Evolutionary conservation across 1,140 invertebrate species (phyloP).

Genomic region (Macrocentrus cingulum): DNA sequence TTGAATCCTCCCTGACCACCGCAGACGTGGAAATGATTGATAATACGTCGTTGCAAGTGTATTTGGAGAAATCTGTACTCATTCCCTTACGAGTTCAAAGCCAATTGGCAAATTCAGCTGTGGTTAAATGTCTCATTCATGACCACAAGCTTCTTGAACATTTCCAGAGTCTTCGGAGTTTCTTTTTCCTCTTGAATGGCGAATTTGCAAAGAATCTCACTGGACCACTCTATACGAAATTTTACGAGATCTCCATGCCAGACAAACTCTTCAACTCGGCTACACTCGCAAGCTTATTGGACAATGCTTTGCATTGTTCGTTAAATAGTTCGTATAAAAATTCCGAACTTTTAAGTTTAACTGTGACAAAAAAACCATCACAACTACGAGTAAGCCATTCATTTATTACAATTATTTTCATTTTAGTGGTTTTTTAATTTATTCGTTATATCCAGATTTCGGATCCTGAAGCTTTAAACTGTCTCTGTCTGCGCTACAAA

Average conservation of each 20-base stretch:
- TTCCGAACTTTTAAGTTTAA: slow-evolving; percentile 47
- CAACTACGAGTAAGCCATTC: slow-evolving; percentile 41
- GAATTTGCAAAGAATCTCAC: slow-evolving; percentile 73
- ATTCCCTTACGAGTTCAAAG: slow-evolving; percentile 69
- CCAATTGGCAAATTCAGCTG: slow-evolving; percentile 69
- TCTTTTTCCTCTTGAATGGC: slow-evolving; percentile 75
- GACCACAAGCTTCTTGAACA: slow-evolving; percentile 70
- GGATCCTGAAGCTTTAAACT: slow-evolving; percentile 66
- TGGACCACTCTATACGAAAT: slow-evolving; percentile 65
- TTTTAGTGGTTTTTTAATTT: slow-evolving; percentile 4
- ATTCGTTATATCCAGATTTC: slow-evolving; percentile 39
- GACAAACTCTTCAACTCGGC: slow-evolving; percentile 69
- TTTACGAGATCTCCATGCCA: slow-evolving; percentile 65
- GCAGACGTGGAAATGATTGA: slow-evolving; percentile 52
- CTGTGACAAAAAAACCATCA: slow-evolving; percentile 40
- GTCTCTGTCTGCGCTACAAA: slow-evolving; percentile 69
- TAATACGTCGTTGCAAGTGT: slow-evolving; percentile 62
- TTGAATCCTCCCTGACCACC: slow-evolving; percentile 39
- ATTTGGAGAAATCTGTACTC: slow-evolving; percentile 68
- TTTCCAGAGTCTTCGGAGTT: slow-evolving; percentile 70
- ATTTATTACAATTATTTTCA: slow-evolving; percentile 15
- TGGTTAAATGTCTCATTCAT: slow-evolving; percentile 69
- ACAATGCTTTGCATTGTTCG: slow-evolving; percentile 62
- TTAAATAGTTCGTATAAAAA: slow-evolving; percentile 47
- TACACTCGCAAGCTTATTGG: slow-evolving; percentile 67